Conservation (phyloP, 2,797 vertebrate genomes). For the Podarcis lilfordi region DNA sequence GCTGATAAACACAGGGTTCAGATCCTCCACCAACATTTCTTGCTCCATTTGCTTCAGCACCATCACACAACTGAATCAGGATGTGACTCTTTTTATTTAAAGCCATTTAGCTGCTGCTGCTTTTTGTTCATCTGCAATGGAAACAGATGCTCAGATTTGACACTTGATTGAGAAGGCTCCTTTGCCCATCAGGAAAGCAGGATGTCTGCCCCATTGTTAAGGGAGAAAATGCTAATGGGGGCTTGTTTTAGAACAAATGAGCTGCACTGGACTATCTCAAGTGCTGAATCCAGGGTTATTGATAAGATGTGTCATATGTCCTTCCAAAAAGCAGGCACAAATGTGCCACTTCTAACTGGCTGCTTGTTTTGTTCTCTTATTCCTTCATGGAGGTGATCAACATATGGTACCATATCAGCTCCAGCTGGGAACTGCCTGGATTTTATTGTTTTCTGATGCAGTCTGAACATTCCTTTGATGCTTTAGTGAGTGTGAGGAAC, state of each 20-base stretch:
- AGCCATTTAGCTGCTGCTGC: accelerated
- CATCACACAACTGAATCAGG: not conserved
- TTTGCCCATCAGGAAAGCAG: not conserved
- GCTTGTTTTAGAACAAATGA: conserved; percentile 43
- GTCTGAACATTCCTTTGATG: conserved; percentile 18
- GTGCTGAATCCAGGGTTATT: conserved; percentile 37
- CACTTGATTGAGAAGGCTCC: not conserved
- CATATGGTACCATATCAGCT: not conserved
- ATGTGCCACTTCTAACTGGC: not conserved
- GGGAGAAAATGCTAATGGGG: conserved; percentile 38
- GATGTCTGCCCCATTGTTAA: conserved; percentile 41
- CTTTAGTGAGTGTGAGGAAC: conserved; percentile 36
- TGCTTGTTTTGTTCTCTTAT: conserved; percentile 42
- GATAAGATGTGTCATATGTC: conserved; percentile 15
- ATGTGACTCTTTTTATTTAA: conserved; percentile 10
- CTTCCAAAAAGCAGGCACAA: conserved; percentile 35
- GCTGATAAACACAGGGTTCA: not conserved
- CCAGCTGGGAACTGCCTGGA: conserved; percentile 52
- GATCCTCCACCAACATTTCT: not conserved
- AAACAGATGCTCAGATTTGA: not conserved
- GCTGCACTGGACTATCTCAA: conserved; percentile 28
- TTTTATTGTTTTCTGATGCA: conserved; percentile 49
- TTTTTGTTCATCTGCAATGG: conserved; percentile 11
- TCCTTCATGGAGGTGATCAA: conserved; percentile 28
- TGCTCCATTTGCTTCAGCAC: not conserved